Evolutionary conservation across 1,140 invertebrate species (phyloP).

Genomic region (Monomorium pharaonis): DNA sequence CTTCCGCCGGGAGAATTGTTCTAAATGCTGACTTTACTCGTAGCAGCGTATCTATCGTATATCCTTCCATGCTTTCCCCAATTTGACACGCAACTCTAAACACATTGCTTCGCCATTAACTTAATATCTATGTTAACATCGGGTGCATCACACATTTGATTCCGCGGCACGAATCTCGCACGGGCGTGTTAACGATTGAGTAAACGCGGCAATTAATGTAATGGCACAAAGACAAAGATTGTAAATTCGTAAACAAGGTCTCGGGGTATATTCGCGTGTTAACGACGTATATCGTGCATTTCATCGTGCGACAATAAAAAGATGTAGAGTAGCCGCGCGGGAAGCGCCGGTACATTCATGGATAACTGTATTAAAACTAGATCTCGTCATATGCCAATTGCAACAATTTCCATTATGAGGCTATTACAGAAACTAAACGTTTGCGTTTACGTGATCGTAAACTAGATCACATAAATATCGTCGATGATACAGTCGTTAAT

Average conservation of each 20-base stretch:
- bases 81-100: slow-evolving; percentile 46
- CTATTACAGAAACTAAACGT: slow-evolving; percentile 25
- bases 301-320: neutral
- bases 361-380: slow-evolving; percentile 54
- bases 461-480: neutral
- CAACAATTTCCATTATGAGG: slow-evolving; percentile 15
- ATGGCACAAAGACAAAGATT: neutral
- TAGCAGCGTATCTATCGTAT: slow-evolving; percentile 1
- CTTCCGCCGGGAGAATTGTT: slow-evolving; percentile 31
- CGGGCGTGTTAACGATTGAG: neutral
- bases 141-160: neutral
- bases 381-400: slow-evolving; percentile 14
- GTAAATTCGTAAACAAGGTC: neutral
- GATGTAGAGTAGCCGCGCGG: neutral
- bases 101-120: slow-evolving; percentile 20
- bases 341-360: neutral
- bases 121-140: slow-evolving; percentile 2
- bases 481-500: slow-evolving; percentile 1
- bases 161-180: neutral
- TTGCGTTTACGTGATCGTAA: neutral
- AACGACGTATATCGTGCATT: neutral
- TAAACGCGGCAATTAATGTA: neutral
- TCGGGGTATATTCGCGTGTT: neutral
- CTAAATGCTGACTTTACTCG: slow-evolving; percentile 9
- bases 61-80: slow-evolving; percentile 36